Percentiles rank a stretch among this genome's conserved stretches.
phyloP scores from a whole-genome alignment of 1,140 invertebrate genomes.

The Zaprionus gabonicus region DNA sequence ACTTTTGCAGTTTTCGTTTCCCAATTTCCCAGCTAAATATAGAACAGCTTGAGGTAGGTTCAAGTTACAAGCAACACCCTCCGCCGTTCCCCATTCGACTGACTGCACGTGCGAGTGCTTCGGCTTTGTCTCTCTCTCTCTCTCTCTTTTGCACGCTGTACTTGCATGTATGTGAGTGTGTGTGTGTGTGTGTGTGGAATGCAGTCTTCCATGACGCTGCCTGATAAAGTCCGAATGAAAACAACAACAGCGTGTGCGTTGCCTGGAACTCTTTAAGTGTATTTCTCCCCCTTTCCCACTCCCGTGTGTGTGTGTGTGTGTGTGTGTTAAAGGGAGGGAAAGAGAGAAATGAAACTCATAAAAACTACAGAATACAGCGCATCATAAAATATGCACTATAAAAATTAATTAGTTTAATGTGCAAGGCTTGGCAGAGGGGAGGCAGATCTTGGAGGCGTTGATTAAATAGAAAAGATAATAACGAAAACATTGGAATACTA shows the following conservation, averaged over 20 bases:
- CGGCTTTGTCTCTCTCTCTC: not conserved
- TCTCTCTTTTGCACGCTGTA: not conserved
- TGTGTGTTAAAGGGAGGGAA: no score
- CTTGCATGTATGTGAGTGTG: conserved; percentile 6
- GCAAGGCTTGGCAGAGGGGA: not conserved
- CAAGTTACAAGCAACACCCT: conserved; percentile 40
- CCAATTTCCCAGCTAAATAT: conserved; percentile 62
- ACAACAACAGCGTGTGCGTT: conserved; percentile 45
- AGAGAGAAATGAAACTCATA: conserved; percentile 31
- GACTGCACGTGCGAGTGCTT: conserved; percentile 16
- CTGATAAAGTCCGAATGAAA: conserved; percentile 57
- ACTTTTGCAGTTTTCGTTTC: conserved; percentile 13
- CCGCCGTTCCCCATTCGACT: conserved; percentile 58
- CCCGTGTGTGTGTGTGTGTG: no score
- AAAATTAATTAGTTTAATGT: conserved; percentile 72
- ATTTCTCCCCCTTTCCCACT: not conserved
- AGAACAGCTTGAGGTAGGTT: conserved; percentile 80
- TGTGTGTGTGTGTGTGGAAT: conserved; percentile 31
- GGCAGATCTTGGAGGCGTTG: not conserved
- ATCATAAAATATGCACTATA: conserved; percentile 59
- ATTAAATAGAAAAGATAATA: conserved; percentile 4
- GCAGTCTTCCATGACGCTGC: conserved; percentile 66
- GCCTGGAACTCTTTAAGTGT: conserved; percentile 20
- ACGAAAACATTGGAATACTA: not conserved
- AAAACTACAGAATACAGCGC: conserved; percentile 39